Evolutionary conservation across 2,113 vertebrate species (phyloP).

Genomic region (Rallus limicola): DNA sequence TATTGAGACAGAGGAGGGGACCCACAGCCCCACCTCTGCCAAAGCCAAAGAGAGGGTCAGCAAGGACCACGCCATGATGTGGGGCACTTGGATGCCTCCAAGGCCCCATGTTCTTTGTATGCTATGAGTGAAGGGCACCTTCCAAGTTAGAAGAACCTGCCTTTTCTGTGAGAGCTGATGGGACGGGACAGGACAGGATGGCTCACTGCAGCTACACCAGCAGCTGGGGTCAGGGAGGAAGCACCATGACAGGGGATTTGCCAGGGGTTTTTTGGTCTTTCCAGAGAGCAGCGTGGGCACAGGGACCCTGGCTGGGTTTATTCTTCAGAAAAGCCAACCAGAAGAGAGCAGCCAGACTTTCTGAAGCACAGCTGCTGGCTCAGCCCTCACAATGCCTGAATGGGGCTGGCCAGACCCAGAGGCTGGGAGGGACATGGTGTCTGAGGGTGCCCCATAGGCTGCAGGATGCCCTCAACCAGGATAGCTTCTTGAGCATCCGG

Average conservation of each 20-base stretch:
- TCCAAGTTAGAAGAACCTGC: neutral
- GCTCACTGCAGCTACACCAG: neutral
- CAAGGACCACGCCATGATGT: rapidly evolving
- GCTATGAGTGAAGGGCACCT: neutral
- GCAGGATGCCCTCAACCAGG: neutral
- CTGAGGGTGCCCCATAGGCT: no score
- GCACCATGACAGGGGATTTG: neutral
- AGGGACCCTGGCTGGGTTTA: neutral
- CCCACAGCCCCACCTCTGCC: neutral
- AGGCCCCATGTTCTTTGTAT: neutral
- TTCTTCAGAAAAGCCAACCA: neutral
- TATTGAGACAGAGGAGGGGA: neutral
- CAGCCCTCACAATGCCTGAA: neutral
- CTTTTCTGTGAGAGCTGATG: neutral
- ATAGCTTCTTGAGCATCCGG: rapidly evolving
- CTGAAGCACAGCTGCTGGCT: neutral
- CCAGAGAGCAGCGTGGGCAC: neutral
- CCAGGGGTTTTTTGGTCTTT: neutral
- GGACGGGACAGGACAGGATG: neutral
- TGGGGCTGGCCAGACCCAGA: neutral
- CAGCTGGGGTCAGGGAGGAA: neutral
- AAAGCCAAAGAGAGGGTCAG: neutral
- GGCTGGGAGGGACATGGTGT: neutral
- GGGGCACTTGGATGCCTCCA: rapidly evolving
- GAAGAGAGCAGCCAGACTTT: neutral